phyloP scores from a whole-genome alignment of 2,888 invertebrate genomes.

The Yponomeuta malinellus region DNA sequence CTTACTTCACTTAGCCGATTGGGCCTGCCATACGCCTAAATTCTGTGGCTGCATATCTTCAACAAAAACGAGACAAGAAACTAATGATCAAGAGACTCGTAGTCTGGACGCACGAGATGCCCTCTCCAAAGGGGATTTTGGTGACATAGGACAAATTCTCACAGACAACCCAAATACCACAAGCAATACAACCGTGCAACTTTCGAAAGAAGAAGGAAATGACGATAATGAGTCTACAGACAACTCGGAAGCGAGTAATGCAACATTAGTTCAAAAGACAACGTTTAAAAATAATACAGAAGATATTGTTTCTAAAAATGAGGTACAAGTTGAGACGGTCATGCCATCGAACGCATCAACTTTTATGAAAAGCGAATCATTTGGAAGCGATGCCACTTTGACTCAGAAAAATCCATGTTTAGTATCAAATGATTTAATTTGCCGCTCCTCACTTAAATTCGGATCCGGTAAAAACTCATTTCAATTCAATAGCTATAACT shows the following conservation, averaged over 20 bases:
- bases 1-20: not conserved
- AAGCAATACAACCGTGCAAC: not conserved
- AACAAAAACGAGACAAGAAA: not conserved
- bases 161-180: not conserved
- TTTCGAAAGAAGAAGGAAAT: not conserved
- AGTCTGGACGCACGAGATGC: not conserved
- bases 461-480: not conserved
- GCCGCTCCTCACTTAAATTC: not conserved
- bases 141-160: not conserved
- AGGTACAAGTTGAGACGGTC: not conserved
- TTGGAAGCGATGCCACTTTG: not conserved
- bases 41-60: not conserved
- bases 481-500: not conserved
- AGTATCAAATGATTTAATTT: not conserved
- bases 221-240: not conserved
- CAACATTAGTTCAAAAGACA: not conserved
- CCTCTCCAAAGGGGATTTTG: not conserved
- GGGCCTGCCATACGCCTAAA: not conserved
- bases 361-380: not conserved
- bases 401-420: not conserved
- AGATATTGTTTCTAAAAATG: not conserved
- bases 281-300: not conserved
- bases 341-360: not conserved
- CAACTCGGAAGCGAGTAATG: not conserved
- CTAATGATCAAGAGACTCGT: not conserved